A percentile compares a stretch with the other conserved stretches of the same genome.
phyloP scores from a whole-genome alignment of 2,888 invertebrate species.

The Sarcophaga carnaria region DNA sequence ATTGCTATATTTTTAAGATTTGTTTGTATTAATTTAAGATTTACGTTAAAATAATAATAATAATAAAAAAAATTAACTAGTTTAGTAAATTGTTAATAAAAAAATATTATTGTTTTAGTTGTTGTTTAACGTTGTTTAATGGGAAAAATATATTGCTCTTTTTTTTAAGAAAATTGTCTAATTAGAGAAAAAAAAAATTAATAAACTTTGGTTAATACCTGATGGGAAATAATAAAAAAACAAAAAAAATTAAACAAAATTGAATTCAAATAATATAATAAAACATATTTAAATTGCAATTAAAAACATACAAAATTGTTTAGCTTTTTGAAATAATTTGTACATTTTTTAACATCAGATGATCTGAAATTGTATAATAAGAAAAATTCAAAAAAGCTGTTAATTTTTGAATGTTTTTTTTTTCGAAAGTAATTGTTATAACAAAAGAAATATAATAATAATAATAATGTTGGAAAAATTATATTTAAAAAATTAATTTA shows the following conservation, averaged over 20 bases:
- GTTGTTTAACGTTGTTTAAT: constrained; percentile 44
- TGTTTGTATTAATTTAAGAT: constrained; percentile 36
- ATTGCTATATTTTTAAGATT: constrained; percentile 57
- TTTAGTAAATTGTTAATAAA: constrained; percentile 40
- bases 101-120: constrained; percentile 23
- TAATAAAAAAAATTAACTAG: constrained; percentile 70
- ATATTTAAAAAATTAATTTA: constrained; percentile 38
- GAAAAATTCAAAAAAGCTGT: constrained; percentile 71
- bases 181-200: constrained; percentile 52
- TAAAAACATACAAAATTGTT: constrained; percentile 50
- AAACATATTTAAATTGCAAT: constrained; percentile 25
- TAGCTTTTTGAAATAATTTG: constrained; percentile 82
- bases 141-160: constrained; percentile 67
- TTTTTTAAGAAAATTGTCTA: constrained; percentile 62
- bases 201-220: constrained; percentile 67
- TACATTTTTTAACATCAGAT: constrained; percentile 87
- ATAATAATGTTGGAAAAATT: constrained; percentile 16
- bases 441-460: background rate
- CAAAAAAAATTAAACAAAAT: constrained; percentile 46
- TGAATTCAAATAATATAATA: constrained; percentile 34
- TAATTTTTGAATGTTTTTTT: constrained; percentile 4
- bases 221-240: constrained; percentile 43
- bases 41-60: too few species aligned
- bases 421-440: constrained; percentile 12
- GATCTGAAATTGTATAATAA: constrained; percentile 83